Evolutionary conservation across 2,888 invertebrate species (phyloP).

Genomic region (Taphrorychus bicolor): DNA sequence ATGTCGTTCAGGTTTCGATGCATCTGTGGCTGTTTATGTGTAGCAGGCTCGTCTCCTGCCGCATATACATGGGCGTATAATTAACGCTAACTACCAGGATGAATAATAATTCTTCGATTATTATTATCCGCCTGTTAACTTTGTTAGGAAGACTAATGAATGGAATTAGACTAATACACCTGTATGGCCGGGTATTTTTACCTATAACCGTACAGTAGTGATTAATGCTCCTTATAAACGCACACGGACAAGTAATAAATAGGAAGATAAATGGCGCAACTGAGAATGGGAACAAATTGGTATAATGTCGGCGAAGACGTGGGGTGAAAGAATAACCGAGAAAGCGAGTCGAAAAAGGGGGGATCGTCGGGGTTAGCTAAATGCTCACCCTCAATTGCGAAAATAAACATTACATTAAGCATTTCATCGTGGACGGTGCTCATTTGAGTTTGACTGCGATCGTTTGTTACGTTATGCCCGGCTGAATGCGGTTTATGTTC

Average conservation of each 20-base stretch:
- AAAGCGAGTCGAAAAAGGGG: slow-evolving; percentile 37
- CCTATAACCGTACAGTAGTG: neutral
- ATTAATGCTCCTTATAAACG: neutral
- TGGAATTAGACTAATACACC: neutral
- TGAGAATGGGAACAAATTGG: slow-evolving; percentile 52
- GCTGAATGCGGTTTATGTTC: slow-evolving; percentile 32
- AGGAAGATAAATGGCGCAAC: slow-evolving; percentile 51
- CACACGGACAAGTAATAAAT: slow-evolving; percentile 44
- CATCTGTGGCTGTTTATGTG: slow-evolving; percentile 28
- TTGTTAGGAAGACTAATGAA: neutral
- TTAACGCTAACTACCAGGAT: slow-evolving; percentile 26
- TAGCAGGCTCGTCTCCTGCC: slow-evolving; percentile 24
- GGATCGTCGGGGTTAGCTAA: slow-evolving; percentile 29
- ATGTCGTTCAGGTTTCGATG: slow-evolving; percentile 35
- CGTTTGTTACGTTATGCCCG: slow-evolving; percentile 34
- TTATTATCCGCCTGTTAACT: slow-evolving; percentile 8
- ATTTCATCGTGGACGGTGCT: slow-evolving; percentile 44
- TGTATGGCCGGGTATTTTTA: neutral
- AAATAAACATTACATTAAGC: slow-evolving; percentile 51
- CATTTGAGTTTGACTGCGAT: slow-evolving; percentile 33
- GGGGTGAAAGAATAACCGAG: slow-evolving; percentile 46
- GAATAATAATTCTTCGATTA: slow-evolving; percentile 36
- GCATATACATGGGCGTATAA: slow-evolving; percentile 30
- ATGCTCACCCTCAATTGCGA: slow-evolving; percentile 47
- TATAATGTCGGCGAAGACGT: slow-evolving; percentile 49